Conservation (phyloP, 2,113 vertebrate genomes). For the Pan troglodytes region NHGRI_mPanTro3-v2.1_pri NC_072409.2:110361501-110362000, state of each 20-base stretch:
- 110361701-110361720: background rate
- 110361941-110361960: background rate
- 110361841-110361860: background rate
- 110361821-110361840: background rate
- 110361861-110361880: conserved; percentile 13
- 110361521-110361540: background rate
- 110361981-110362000: background rate
- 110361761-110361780: background rate
- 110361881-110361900: background rate
- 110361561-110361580: background rate
- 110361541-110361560: background rate
- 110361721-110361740: background rate
- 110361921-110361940: background rate
- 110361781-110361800: background rate
- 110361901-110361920: background rate
- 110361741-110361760: background rate
- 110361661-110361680: background rate
- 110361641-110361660: background rate
- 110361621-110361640: background rate
- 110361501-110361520: background rate
- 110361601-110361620: background rate
- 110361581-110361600: background rate
- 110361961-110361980: background rate
- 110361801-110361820: background rate
- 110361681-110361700: background rate